Conservation (phyloP, 2,113 vertebrate species). For the Alexandromys fortis region DNA sequence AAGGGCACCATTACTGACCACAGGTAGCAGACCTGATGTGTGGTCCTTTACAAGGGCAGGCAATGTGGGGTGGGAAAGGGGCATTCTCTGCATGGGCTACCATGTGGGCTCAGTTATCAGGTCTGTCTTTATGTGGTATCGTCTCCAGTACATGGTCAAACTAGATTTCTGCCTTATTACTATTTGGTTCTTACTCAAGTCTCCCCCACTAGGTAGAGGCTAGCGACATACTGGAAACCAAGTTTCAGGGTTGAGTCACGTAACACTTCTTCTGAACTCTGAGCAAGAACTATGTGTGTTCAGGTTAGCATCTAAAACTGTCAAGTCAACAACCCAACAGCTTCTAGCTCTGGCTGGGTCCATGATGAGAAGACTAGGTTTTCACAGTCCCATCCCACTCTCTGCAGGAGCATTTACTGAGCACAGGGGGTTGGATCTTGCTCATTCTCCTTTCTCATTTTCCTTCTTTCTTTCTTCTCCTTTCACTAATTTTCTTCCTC, state of each 20-base stretch:
- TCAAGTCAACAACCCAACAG: neutral
- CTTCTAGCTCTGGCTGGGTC: neutral
- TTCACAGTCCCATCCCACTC: neutral
- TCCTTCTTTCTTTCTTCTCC: no score
- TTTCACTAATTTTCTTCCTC: neutral
- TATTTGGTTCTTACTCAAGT: neutral
- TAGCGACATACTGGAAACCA: neutral
- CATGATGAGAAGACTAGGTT: no score
- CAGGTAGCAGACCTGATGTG: neutral
- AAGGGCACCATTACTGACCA: neutral
- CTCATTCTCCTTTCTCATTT: neutral
- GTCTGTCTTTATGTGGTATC: neutral
- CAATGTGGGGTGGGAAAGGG: no score
- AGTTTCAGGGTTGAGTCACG: neutral
- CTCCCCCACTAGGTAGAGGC: neutral
- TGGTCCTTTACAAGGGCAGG: neutral
- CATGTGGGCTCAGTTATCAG: neutral
- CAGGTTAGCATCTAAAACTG: neutral
- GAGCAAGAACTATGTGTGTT: neutral
- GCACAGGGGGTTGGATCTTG: neutral
- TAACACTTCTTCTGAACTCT: no score
- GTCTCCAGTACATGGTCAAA: neutral
- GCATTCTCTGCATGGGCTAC: no score
- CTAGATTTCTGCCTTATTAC: neutral
- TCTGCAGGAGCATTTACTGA: neutral